A percentile compares a stretch with the other conserved stretches of the same genome.
These are phyloP conservation scores for Cantharis lateralis DNA, from an alignment of 2,888 invertebrate species.

Conservation along the genomic window DNA sequence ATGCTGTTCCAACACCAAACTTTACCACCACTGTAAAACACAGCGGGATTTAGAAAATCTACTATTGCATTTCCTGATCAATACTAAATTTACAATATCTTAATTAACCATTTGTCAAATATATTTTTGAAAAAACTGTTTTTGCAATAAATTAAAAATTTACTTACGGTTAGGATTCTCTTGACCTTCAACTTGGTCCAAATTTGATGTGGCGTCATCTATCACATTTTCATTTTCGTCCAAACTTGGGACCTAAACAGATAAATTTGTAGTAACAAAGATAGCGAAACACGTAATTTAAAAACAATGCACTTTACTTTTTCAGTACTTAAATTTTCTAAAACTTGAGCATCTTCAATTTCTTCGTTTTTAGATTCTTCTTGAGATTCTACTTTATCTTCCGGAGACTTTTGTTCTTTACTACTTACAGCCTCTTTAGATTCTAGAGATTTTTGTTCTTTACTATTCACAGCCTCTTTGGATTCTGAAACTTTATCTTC, in stretches of 20 bases:
- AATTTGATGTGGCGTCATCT: conserved; percentile 14
- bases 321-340: conserved; percentile 4
- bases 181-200: conserved; percentile 39
- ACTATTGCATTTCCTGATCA: conserved; percentile 55
- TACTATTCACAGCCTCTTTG: background rate
- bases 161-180: conserved; percentile 48
- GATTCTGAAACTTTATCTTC: background rate
- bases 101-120: conserved; percentile 29
- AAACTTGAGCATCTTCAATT: conserved; percentile 11
- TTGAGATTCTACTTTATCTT: background rate
- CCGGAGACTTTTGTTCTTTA: background rate
- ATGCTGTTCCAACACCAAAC: conserved; percentile 82
- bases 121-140: background rate
- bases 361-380: conserved; percentile 1
- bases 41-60: conserved; percentile 39
- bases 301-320: background rate
- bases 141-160: conserved; percentile 9
- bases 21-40: conserved; percentile 86
- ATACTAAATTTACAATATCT: conserved; percentile 18
- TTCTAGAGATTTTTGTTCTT: background rate
- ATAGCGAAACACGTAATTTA: background rate
- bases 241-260: background rate
- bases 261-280: background rate
- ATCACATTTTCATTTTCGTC: background rate
- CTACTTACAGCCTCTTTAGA: background rate